Evolutionary conservation across 2,113 vertebrate genomes (phyloP).

Genomic region (Neomonachus schauinslandi): DNA sequence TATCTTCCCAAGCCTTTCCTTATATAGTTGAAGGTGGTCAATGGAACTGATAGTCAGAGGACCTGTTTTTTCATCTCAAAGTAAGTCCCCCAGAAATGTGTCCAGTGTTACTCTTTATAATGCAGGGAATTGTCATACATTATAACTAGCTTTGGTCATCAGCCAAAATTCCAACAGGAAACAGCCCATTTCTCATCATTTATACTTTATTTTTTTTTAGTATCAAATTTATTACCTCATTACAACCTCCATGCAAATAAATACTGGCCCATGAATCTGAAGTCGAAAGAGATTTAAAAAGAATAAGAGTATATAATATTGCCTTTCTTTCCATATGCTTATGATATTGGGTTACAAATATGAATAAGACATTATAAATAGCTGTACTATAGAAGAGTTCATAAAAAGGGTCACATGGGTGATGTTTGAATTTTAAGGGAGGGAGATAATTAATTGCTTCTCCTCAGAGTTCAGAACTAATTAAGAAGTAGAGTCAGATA

Average conservation of each 20-base stretch:
- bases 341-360: not conserved
- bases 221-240: not conserved
- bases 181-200: not conserved
- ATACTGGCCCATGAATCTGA: not conserved
- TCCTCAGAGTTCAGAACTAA: conserved; percentile 37
- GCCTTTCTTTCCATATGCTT: not conserved
- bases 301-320: not conserved
- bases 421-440: not conserved
- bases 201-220: not conserved
- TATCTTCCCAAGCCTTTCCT: not conserved
- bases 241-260: not conserved
- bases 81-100: not conserved
- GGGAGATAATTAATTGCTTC: not conserved
- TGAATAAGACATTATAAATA: not conserved
- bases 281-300: not conserved
- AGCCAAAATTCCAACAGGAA: not conserved
- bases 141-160: not conserved
- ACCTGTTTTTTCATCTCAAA: not conserved
- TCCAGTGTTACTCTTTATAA: not conserved
- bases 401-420: not conserved
- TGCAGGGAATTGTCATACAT: not conserved
- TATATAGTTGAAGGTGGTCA: not conserved
- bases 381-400: not conserved
- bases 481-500: not conserved
- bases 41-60: not conserved